Conservation (phyloP, 2,113 vertebrate genomes). For the Grammomys dolichurus region DNA sequence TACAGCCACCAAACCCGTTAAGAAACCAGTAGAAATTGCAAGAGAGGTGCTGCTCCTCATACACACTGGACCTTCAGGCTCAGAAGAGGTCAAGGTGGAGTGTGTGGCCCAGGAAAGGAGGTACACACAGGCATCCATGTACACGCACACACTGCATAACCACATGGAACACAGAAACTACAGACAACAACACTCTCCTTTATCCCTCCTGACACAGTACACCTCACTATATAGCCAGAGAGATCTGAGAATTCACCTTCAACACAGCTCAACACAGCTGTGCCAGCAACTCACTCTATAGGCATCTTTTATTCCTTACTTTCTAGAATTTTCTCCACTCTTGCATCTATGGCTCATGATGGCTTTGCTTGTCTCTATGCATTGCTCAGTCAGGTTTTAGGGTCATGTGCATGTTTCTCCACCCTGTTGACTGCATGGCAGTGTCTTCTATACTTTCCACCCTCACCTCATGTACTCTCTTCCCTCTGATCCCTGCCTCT, state of each 20-base stretch:
- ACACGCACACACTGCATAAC: not conserved
- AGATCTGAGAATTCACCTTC: not conserved
- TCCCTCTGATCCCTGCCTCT: not conserved
- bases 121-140: not conserved
- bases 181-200: not conserved
- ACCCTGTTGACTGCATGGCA: not conserved
- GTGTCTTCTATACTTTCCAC: not conserved
- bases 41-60: not conserved
- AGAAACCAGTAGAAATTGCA: not conserved
- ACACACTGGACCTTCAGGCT: not conserved
- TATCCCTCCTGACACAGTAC: not conserved
- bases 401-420: not conserved
- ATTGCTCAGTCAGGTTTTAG: not conserved
- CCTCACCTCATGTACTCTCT: not conserved
- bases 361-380: not conserved
- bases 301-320: not conserved
- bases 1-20: not conserved
- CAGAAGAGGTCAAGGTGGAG: not conserved
- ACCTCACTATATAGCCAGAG: not conserved
- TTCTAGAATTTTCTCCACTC: not conserved
- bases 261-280: not conserved
- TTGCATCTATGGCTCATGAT: not conserved
- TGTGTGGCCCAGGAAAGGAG: not conserved
- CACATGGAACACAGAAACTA: not conserved
- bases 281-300: not conserved